Conservation (phyloP, 2,113 vertebrate species). For the Hypocryptadius cinnamomeus region DNA sequence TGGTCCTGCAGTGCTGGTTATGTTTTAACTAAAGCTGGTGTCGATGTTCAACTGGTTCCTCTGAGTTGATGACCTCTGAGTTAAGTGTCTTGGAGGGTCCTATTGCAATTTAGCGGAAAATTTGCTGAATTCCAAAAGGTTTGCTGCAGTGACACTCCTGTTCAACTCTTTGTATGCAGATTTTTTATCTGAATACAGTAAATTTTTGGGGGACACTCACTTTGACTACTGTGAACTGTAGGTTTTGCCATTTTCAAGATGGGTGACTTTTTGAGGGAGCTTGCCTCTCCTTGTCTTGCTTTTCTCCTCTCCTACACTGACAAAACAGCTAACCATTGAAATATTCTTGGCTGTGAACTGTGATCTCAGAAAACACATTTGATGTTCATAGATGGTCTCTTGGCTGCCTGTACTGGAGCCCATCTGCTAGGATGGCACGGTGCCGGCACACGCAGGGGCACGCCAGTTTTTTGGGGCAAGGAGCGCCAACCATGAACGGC, state of each 20-base stretch:
- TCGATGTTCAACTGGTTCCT: not conserved
- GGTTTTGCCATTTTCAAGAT: not conserved
- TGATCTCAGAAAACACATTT: constrained; percentile 23
- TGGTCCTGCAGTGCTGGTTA: not conserved
- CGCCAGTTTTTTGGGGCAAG: not conserved
- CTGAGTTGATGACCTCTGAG: not conserved
- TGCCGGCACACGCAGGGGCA: not conserved
- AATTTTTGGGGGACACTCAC: not conserved
- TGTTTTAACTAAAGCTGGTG: not conserved
- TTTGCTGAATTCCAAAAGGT: not conserved
- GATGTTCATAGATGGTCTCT: constrained; percentile 50
- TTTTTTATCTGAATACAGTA: not conserved
- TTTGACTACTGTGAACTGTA: not conserved
- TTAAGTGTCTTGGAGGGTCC: not conserved
- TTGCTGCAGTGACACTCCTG: fast-evolving
- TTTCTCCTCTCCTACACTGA: not conserved
- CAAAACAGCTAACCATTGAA: constrained; percentile 21
- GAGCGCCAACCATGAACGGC: not conserved
- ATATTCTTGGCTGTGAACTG: constrained; percentile 44
- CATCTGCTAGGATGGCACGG: constrained; percentile 42
- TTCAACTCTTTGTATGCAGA: not conserved
- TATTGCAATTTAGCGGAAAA: not conserved
- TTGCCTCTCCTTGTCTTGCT: not conserved
- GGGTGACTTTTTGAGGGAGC: not conserved
- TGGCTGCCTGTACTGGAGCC: not conserved